phyloP scores from a whole-genome alignment of 2,113 vertebrate species.

The Panthera uncia region DNA sequence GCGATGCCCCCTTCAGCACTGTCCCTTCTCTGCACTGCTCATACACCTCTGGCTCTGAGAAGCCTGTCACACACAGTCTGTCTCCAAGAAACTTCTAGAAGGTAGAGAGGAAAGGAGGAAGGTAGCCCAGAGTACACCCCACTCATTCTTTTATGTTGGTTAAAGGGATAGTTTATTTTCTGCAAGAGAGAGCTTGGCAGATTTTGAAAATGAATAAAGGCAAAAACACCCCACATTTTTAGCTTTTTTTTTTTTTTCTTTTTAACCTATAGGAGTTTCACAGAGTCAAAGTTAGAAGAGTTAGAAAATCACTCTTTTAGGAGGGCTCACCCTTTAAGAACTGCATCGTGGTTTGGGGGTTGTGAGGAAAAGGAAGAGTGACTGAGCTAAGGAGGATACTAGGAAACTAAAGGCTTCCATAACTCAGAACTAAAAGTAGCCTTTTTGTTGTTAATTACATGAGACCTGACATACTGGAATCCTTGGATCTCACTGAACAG shows the following conservation, averaged over 20 bases:
- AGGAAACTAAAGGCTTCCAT: not conserved
- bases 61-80: not conserved
- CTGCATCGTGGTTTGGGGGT: not conserved
- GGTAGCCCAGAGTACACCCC: not conserved
- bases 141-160: not conserved
- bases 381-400: not conserved
- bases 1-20: not conserved
- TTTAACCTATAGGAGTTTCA: not conserved
- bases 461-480: not conserved
- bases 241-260: not conserved
- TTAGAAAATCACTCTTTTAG: not conserved
- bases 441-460: not conserved
- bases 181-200: constrained; percentile 23
- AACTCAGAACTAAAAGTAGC: not conserved
- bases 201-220: constrained; percentile 39
- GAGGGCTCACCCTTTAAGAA: not conserved
- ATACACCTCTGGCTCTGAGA: not conserved
- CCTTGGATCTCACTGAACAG: not conserved
- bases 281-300: not conserved
- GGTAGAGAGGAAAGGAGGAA: not conserved
- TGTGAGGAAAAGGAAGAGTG: not conserved
- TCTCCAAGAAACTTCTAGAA: not conserved
- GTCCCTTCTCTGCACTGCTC: not conserved
- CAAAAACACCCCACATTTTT: not conserved
- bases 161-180: constrained; percentile 13